Conservation (phyloP, 1,140 invertebrate genomes). For the Psix sp. region DNA sequence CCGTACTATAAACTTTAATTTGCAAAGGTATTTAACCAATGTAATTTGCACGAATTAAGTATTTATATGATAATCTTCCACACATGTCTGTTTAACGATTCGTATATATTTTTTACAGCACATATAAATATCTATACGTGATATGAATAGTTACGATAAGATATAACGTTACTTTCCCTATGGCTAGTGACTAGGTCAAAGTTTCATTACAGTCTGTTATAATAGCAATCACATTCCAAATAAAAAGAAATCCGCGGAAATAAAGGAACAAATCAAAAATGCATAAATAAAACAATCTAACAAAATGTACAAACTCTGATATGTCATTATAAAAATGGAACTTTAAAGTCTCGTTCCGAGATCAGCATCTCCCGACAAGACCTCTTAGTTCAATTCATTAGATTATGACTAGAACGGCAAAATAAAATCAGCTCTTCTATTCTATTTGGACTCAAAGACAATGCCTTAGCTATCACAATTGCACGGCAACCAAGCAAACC, state of each 20-base stretch:
- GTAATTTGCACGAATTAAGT: conserved; percentile 16
- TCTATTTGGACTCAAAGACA: neutral
- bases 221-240: too few species aligned
- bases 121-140: conserved; percentile 32
- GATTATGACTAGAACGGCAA: too few species aligned
- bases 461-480: conserved; percentile 32
- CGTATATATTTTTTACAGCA: conserved; percentile 35
- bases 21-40: too few species aligned
- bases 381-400: too few species aligned
- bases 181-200: conserved; percentile 40
- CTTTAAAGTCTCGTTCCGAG: too few species aligned
- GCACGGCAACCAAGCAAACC: conserved; percentile 20
- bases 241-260: neutral
- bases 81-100: conserved; percentile 45
- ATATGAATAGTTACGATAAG: conserved; percentile 49
- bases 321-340: too few species aligned
- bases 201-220: conserved; percentile 6
- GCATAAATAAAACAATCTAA: too few species aligned
- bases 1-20: too few species aligned
- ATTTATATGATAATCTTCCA: conserved; percentile 40
- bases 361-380: too few species aligned
- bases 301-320: too few species aligned
- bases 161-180: conserved; percentile 28
- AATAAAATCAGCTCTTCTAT: neutral
- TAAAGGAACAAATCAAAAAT: neutral